These are phyloP conservation scores for Aplochiton taeniatus DNA, from an alignment of 2,797 vertebrate species.

Conservation along the genomic window DNA sequence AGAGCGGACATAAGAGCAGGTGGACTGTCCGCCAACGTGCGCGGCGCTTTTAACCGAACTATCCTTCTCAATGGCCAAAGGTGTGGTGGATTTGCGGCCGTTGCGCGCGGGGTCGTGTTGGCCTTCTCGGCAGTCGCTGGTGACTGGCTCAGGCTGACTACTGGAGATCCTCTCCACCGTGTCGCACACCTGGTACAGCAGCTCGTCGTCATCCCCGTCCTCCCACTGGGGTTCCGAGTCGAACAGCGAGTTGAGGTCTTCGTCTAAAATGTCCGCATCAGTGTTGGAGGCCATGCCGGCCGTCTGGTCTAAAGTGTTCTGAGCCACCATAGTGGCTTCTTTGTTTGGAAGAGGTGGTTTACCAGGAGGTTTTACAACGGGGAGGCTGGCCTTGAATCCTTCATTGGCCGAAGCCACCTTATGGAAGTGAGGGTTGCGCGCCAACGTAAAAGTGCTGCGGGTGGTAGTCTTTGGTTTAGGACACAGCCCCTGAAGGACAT, in stretches of 20 bases:
- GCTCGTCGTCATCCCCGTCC: conserved; percentile 82
- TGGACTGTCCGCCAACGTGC: conserved; percentile 17
- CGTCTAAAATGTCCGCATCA: conserved; percentile 35
- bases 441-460: conserved; percentile 64
- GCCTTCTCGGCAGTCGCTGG: conserved; percentile 17
- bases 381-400: conserved; percentile 44
- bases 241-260: conserved; percentile 26
- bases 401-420: conserved; percentile 30
- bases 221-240: conserved; percentile 80
- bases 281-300: conserved; percentile 25
- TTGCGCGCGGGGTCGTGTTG: conserved; percentile 4
- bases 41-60: not conserved
- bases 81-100: conserved; percentile 21
- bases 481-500: conserved; percentile 53
- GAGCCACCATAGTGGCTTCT: too few species aligned
- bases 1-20: conserved; percentile 51
- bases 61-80: conserved; percentile 29
- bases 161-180: conserved; percentile 83
- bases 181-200: conserved; percentile 90
- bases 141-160: conserved; percentile 50
- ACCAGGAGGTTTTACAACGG: conserved; percentile 29
- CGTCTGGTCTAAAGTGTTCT: conserved; percentile 50
- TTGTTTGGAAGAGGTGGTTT: conserved; percentile 31
- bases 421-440: conserved; percentile 59
- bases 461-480: conserved; percentile 60